Percentiles rank a stretch among this genome's conserved stretches.
Conservation (phyloP, 2,888 invertebrate species). For the Chirona hameri region DNA sequence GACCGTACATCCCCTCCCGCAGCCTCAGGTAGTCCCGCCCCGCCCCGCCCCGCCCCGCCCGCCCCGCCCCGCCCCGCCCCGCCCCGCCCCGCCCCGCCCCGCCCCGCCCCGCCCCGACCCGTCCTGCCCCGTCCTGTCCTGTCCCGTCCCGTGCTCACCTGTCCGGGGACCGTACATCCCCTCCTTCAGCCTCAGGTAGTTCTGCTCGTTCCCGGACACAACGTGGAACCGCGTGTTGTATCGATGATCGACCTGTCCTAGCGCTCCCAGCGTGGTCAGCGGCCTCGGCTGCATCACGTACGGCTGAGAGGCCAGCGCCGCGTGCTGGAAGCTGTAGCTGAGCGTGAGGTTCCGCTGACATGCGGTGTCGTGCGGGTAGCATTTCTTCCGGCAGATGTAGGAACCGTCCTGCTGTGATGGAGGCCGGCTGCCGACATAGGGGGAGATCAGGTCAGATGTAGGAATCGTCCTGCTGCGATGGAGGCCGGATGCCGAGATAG, state of each 20-base stretch:
- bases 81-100: no score
- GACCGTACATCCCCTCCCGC: neutral
- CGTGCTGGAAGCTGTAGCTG: neutral
- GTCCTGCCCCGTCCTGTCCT: no score
- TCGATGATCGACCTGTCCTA: neutral
- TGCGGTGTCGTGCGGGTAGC: neutral
- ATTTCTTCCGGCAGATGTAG: neutral
- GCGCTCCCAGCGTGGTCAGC: conserved; percentile 3
- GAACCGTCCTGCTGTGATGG: neutral
- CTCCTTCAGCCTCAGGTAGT: neutral
- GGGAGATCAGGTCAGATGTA: no score
- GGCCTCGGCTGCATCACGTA: neutral
- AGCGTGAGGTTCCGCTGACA: neutral
- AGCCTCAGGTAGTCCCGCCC: neutral
- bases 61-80: no score
- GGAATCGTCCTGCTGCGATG: no score
- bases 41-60: no score
- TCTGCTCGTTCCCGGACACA: neutral
- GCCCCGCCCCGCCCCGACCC: no score
- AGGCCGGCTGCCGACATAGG: neutral
- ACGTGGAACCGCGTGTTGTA: neutral
- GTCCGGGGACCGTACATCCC: neutral
- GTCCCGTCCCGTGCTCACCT: neutral
- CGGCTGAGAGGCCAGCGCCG: neutral
- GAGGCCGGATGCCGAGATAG: no score